Evolutionary conservation across 1,140 invertebrate species (phyloP), one percentile per base, ranked within the genome.

Genomic region (Battus philenor): DNA sequence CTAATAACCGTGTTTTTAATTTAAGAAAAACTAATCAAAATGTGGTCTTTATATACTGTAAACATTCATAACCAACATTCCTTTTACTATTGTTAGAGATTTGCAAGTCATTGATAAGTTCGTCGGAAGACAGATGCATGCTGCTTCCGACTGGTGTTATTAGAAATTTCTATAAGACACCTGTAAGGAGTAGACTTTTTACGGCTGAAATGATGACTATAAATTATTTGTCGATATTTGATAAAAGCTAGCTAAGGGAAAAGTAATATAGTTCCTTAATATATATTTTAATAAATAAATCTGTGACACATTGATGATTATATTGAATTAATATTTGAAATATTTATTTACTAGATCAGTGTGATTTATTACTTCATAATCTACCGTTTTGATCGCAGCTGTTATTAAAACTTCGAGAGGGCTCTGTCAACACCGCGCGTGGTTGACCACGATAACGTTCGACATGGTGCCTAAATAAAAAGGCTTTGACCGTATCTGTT

Each of bases 361-460:
- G 22, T 13, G 2, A n/a, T 41, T 41, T 7, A 41, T 41, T 9
- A 41, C 6, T 27, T 15, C 8, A 27, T 29, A 45, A 31, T 51
- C 41, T 24, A 46, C 43, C 18, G 39, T 47, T 6, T 32, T 46
- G 18, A 44, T 10, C 11, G 27, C 24, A 16, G 22, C 46, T 16
- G 46, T 64, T 60, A 64, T 64, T 60, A 54, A 48, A 47, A 34
- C n/a, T 13, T 38, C 38, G 30, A 48, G 47, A 52, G 47, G 44
- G 57, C 47, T 51, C 47, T 57, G 57, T 54, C 47, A 64, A 60
- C 36, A 54, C 39, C 36, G 47, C 54, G 60, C 48, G 49, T 57
- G 53, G 33, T 47, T 39, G 60, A 22, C 5, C 36, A 59, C 8
- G 53, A 47, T 47, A 45, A 38, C 13, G 5, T 11, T 27, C 9